These are phyloP conservation scores for Lethocerus indicus DNA, from an alignment of 1,140 invertebrate genomes.

Conservation along the genomic window DNA sequence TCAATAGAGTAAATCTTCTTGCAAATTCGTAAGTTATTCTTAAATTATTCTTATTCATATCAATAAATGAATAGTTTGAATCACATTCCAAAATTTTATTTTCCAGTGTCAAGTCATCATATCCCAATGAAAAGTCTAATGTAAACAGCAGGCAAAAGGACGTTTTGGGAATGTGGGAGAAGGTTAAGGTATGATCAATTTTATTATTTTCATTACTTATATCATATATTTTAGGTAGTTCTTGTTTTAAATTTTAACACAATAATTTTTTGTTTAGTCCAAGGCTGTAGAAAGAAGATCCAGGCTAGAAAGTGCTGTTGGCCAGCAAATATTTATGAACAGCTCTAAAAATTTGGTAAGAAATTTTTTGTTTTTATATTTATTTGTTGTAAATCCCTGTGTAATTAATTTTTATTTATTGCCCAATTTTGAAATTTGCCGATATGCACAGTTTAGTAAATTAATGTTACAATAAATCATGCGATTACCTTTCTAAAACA, in stretches of 20 bases:
- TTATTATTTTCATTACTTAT: conserved; percentile 7
- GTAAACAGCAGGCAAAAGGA: conserved; percentile 72
- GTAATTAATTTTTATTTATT: too few relatives aligned
- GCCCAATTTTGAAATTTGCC: too few relatives aligned
- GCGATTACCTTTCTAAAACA: too few relatives aligned
- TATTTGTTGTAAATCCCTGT: conserved; percentile 4
- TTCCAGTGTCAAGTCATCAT: conserved; percentile 65
- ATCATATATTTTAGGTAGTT: background rate
- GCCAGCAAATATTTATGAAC: conserved; percentile 86
- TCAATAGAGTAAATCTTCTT: conserved; percentile 58
- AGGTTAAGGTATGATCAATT: conserved; percentile 37
- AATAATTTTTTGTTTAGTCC: conserved; percentile 28
- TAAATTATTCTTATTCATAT: background rate
- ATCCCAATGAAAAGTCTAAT: conserved; percentile 75
- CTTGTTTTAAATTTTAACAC: background rate
- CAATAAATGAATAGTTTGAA: background rate
- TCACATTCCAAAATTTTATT: background rate
- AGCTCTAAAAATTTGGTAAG: conserved; percentile 54
- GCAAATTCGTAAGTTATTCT: conserved; percentile 48
- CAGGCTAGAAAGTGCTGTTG: conserved; percentile 79
- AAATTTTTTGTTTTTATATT: conserved; percentile 8
- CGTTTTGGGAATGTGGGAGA: conserved; percentile 72
- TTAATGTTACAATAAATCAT: too few relatives aligned
- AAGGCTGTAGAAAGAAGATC: conserved; percentile 65
- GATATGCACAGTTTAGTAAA: too few relatives aligned